phyloP scores from a whole-genome alignment of 2,888 invertebrate species.

The Drosophila histrio region DNA sequence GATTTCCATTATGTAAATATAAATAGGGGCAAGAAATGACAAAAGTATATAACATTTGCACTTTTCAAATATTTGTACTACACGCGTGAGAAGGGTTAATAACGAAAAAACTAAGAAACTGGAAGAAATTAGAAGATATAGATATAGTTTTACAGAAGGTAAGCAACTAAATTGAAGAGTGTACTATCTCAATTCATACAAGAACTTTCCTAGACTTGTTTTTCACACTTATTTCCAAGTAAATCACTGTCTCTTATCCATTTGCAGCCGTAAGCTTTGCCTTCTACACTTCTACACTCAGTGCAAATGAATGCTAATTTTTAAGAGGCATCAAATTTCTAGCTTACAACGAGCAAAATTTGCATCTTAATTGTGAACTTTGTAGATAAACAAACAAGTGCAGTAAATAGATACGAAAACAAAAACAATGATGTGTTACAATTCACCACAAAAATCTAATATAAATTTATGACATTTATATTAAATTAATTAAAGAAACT shows the following conservation, averaged over 20 bases:
- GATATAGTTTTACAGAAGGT: neutral
- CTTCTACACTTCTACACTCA: neutral
- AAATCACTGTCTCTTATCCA: slow-evolving; percentile 1
- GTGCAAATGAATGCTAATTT: slow-evolving; percentile 14
- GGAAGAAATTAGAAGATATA: too few relatives aligned
- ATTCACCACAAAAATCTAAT: too few relatives aligned
- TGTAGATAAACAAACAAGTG: neutral
- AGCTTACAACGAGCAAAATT: slow-evolving; percentile 6
- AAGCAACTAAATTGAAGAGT: neutral
- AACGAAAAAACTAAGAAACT: too few relatives aligned
- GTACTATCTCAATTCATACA: neutral
- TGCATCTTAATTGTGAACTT: slow-evolving; percentile 21
- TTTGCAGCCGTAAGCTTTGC: neutral
- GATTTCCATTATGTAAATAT: slow-evolving; percentile 23
- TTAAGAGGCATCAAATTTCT: neutral
- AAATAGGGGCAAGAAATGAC: neutral
- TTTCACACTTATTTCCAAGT: neutral
- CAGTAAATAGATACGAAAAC: neutral
- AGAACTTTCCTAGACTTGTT: neutral
- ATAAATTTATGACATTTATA: too few relatives aligned
- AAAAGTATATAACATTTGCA: neutral
- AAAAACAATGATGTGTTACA: too few relatives aligned
- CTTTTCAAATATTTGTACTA: neutral
- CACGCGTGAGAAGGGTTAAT: too few relatives aligned
- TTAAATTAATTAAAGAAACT: too few relatives aligned